Evolutionary conservation across 2,797 vertebrate species (phyloP), one percentile per base, ranked within the genome.

Genomic region (Pangasius krempfi): DNA sequence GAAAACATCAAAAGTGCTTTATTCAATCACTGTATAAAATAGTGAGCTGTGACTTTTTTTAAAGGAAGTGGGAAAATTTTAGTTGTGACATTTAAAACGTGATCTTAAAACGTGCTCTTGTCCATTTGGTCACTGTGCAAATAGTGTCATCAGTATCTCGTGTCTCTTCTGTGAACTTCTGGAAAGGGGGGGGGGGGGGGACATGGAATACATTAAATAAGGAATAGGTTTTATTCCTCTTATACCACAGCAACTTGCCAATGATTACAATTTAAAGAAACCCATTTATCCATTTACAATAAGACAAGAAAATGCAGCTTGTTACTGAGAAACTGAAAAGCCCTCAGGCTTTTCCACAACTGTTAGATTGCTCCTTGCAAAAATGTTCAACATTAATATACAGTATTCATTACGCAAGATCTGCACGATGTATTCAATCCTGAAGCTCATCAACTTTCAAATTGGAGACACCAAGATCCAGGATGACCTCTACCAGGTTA

Each of bases 151-250:
- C 92, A 96, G 87, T 92, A 95, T 93, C 95, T 87, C 12, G 95
- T 94, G 93, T 95, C 95, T 94, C 94, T 95, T 91, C 93, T 95
- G 84, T 66, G 87, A 88, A 58, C 93, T 92, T 95, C 96, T 96
- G 94, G 3, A 58, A 90, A 40, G 37, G 37, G 37, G 0, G 40
- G 40, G 3, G 40, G 40, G 40, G 3, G 0, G 0, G 0, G 0
- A 4, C 0, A 40, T 4, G 9, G 30, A 37, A 58, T 3, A 3
- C 52, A 86, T 33, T 25, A 47, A 20, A 4, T 33, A 8, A 37
- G 5, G 66, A 37, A 70, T 37, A 2, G 33, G n/a, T 7, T 22
- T 22, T 22, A 60, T 30, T 66, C 0, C n/a, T 64, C 22, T 64
- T 64, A 13, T 8, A 27, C 10, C 60, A 3, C 10, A 10, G 25